phyloP scores from a whole-genome alignment of 2,113 vertebrate species.

The Ochotona curzoniae region DNA sequence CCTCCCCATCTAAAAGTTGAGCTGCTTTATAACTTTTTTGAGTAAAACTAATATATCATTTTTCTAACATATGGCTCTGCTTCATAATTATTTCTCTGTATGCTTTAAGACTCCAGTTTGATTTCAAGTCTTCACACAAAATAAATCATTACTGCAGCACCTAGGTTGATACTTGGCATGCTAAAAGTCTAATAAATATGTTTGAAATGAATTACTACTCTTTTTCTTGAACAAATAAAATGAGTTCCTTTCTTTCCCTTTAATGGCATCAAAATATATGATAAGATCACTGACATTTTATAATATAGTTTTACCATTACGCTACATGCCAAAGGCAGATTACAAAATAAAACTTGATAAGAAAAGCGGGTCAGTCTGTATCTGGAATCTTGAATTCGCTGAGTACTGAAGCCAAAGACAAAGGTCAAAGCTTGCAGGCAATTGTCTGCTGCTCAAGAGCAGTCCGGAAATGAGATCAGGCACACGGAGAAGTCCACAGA shows the following conservation, averaged over 20 bases:
- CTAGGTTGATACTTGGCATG: neutral
- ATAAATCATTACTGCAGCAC: constrained; percentile 46
- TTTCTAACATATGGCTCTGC: neutral
- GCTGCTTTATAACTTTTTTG: constrained; percentile 31
- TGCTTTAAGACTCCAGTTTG: neutral
- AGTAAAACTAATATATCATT: constrained; percentile 18
- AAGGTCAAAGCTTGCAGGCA: too few species aligned
- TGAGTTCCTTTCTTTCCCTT: constrained; percentile 29
- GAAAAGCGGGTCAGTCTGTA: too few species aligned
- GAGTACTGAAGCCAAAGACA: too few species aligned
- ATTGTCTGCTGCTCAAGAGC: too few species aligned
- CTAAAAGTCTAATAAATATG: constrained; percentile 42
- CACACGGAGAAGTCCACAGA: too few species aligned
- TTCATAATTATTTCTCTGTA: constrained; percentile 44
- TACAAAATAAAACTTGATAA: too few species aligned
- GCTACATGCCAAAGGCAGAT: too few species aligned
- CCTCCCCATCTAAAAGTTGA: neutral
- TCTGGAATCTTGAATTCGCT: too few species aligned
- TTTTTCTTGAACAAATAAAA: constrained; percentile 30
- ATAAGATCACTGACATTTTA: constrained; percentile 63
- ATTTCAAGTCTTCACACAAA: constrained; percentile 35
- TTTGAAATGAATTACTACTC: neutral
- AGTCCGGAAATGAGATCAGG: too few species aligned
- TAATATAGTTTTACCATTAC: constrained; percentile 70
- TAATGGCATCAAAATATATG: constrained; percentile 22